phyloP scores from a whole-genome alignment of 2,888 invertebrate genomes.

The Agrotis exclamationis region DNA sequence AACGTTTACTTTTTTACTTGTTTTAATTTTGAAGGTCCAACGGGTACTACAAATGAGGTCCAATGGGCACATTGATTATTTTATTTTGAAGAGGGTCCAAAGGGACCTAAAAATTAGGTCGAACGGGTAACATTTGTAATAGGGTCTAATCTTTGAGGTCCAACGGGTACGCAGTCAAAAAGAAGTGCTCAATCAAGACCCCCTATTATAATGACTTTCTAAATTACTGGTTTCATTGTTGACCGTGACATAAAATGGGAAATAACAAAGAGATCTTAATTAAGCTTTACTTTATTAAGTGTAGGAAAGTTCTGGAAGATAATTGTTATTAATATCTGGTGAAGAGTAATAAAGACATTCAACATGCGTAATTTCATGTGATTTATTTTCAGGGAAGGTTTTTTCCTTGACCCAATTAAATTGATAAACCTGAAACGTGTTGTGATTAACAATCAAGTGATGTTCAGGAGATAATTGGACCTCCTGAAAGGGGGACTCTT shows the following conservation, averaged over 20 bases:
- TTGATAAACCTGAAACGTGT: constrained; percentile 15
- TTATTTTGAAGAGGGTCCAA: no score
- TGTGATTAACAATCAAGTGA: constrained; percentile 16
- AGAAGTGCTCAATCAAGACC: constrained; percentile 40
- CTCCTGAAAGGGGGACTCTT: neutral
- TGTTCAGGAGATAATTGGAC: constrained; percentile 19
- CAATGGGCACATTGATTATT: no score
- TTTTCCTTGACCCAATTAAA: constrained; percentile 28
- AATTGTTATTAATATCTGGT: constrained; percentile 50
- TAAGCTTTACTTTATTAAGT: constrained; percentile 32
- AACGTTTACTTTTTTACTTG: no score
- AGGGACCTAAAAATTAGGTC: no score
- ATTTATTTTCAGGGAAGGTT: constrained; percentile 39
- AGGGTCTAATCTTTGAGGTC: no score
- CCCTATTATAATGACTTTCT: constrained; percentile 35
- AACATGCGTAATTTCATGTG: constrained; percentile 23
- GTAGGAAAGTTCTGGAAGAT: constrained; percentile 16
- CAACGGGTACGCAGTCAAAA: no score
- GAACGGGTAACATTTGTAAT: no score
- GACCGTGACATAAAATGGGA: constrained; percentile 43
- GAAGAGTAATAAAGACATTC: constrained; percentile 21
- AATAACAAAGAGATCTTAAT: constrained; percentile 53
- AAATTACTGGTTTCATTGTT: constrained; percentile 45
- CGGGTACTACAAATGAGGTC: no score
- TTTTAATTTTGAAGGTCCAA: no score